These are phyloP conservation scores for Perognathus longimembris DNA, from an alignment of 2,113 vertebrate genomes.

Conservation along the genomic window DNA sequence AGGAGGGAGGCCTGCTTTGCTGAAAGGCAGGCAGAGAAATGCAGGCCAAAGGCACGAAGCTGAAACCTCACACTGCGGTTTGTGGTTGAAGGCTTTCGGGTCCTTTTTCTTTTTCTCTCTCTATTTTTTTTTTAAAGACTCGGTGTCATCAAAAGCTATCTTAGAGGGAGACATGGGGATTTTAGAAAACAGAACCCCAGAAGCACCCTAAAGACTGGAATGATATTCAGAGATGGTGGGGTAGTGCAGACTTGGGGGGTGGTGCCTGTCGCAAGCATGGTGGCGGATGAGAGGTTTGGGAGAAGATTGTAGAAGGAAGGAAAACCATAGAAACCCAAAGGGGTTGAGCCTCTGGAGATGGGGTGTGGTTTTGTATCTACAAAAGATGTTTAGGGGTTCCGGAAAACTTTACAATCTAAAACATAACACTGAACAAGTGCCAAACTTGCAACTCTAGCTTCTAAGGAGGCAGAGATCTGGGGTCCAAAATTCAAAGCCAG, in stretches of 20 bases:
- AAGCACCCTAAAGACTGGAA: not conserved
- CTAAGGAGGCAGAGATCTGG: too few relatives aligned
- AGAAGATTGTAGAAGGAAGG: not conserved
- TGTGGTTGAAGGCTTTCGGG: not conserved
- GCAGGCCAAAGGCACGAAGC: rapidly evolving
- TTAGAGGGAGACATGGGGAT: too few relatives aligned
- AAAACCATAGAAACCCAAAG: not conserved
- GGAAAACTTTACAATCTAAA: not conserved
- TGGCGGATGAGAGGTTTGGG: too few relatives aligned
- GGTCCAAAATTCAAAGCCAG: too few relatives aligned
- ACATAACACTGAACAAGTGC: too few relatives aligned
- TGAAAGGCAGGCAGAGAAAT: not conserved
- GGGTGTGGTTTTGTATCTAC: not conserved
- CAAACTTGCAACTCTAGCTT: too few relatives aligned
- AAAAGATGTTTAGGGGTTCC: not conserved
- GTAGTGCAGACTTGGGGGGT: not conserved
- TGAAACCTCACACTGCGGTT: not conserved
- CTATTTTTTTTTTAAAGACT: not conserved
- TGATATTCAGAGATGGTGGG: not conserved
- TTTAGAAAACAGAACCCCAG: not conserved
- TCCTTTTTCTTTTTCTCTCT: not conserved
- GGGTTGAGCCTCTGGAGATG: not conserved
- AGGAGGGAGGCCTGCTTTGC: not conserved
- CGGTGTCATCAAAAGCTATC: not conserved
- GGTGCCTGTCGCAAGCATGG: too few relatives aligned